phyloP scores from a whole-genome alignment of 30 jellyfish, hydroid and myxozoan species.

The Aurelia coerulea region DNA sequence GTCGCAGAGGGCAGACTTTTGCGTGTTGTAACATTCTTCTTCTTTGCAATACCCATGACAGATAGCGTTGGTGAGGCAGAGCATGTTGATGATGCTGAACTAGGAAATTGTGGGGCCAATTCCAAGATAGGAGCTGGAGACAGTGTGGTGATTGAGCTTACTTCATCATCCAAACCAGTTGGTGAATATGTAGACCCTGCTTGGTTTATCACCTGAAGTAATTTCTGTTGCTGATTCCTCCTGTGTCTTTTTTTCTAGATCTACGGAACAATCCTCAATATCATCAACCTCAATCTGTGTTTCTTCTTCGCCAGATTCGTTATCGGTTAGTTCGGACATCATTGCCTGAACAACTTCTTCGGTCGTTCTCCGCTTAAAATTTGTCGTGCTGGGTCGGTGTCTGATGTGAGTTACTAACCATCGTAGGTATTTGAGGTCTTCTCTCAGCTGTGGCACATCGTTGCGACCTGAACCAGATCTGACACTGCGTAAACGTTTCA shows the following conservation, averaged over 20 bases:
- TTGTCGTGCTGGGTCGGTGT: constrained; percentile 7
- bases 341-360: constrained; percentile 18
- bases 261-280: background rate
- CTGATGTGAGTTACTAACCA: constrained; percentile 15
- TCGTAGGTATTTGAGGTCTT: background rate
- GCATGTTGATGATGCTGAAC: background rate
- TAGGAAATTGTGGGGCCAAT: background rate
- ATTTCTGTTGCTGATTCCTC: too few relatives aligned
- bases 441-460: background rate
- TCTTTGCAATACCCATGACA: background rate
- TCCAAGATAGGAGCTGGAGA: constrained; percentile 13
- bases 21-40: background rate
- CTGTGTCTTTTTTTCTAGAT: too few relatives aligned
- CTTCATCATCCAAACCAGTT: constrained; percentile 10
- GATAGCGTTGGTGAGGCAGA: background rate
- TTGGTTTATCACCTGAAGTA: background rate
- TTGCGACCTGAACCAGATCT: constrained; percentile 14
- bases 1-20: background rate
- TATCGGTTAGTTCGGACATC: background rate
- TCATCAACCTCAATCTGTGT: background rate
- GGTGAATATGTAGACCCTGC: background rate
- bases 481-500: background rate
- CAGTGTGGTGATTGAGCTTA: background rate
- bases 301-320: constrained; percentile 1
- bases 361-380: background rate